These are phyloP conservation scores for Microhierax caerulescens DNA, from an alignment of 2,797 vertebrate species.

Conservation along the genomic window DNA sequence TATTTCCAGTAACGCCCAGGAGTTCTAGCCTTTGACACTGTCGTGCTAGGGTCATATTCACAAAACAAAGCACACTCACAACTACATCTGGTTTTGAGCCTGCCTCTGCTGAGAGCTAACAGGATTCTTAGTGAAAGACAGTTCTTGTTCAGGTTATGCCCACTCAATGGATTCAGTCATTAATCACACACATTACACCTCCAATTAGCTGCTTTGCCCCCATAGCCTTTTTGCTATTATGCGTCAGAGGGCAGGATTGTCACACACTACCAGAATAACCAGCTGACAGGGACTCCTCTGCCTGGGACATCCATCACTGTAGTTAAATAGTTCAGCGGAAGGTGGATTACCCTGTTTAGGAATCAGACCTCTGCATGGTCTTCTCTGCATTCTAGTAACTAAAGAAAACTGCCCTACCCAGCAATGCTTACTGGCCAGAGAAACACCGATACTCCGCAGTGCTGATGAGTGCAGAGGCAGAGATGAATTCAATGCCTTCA, in stretches of 20 bases:
- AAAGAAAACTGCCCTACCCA: not conserved
- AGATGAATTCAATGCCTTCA: not conserved
- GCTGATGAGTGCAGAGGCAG: not conserved
- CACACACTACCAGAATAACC: not conserved
- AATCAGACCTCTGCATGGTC: not conserved
- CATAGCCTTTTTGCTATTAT: not conserved
- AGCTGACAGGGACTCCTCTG: not conserved
- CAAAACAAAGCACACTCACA: not conserved
- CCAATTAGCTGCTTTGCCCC: not conserved
- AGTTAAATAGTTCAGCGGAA: not conserved
- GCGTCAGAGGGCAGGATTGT: not conserved
- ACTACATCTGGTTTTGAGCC: not conserved
- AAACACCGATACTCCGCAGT: not conserved
- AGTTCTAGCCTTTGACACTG: not conserved
- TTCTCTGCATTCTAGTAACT: not conserved
- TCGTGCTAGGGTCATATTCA: not conserved
- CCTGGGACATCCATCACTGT: not conserved
- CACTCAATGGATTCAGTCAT: not conserved
- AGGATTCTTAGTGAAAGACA: not conserved
- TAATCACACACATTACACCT: not conserved
- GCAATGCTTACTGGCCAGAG: not conserved
- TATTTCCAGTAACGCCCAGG: not conserved
- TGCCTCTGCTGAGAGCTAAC: not conserved
- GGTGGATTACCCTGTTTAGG: not conserved
- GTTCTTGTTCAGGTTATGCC: not conserved